A percentile compares a stretch with the other conserved stretches of the same genome.
Conservation (phyloP, 2,113 vertebrate genomes). For the Apus apus region DNA sequence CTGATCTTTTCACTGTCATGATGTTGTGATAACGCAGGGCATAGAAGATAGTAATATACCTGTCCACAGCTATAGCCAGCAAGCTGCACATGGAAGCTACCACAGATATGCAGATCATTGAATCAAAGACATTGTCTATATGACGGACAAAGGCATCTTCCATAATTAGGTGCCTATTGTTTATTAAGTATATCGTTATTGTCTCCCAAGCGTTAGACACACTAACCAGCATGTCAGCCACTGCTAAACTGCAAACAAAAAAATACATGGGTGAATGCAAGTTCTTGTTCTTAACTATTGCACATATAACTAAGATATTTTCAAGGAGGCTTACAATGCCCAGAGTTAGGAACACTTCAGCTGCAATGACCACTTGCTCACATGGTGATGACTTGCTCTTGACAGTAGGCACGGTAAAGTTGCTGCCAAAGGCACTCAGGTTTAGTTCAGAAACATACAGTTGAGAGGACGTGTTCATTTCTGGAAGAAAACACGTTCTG, state of each 20-base stretch:
- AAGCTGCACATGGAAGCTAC: conserved; percentile 97
- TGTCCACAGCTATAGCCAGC: conserved; percentile 92
- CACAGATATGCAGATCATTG: conserved; percentile 96
- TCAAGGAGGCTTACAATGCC: conserved; percentile 93
- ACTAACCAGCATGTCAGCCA: conserved; percentile 95
- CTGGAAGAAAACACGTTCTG: conserved; percentile 8
- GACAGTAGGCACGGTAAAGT: conserved; percentile 47
- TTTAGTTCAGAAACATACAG: conserved; percentile 62
- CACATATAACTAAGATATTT: conserved; percentile 92
- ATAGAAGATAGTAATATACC: conserved; percentile 94
- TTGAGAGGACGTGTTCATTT: conserved; percentile 73
- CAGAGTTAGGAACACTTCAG: conserved; percentile 89
- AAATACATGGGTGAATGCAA: conserved; percentile 97
- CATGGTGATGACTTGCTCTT: conserved; percentile 74
- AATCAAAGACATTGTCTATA: conserved; percentile 94
- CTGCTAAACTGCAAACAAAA: conserved; percentile 93
- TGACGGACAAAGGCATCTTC: conserved; percentile 89
- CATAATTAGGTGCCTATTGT: conserved; percentile 87
- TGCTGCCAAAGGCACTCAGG: conserved; percentile 62
- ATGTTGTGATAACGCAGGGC: conserved; percentile 94
- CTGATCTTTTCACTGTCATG: conserved; percentile 86
- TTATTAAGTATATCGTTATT: conserved; percentile 91
- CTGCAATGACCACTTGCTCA: conserved; percentile 83
- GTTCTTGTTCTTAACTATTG: conserved; percentile 93
- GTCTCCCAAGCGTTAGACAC: conserved; percentile 95